Evolutionary conservation across 2,888 invertebrate species (phyloP), one percentile per base, ranked within the genome.

Genomic region (Drosophila anomalata): DNA sequence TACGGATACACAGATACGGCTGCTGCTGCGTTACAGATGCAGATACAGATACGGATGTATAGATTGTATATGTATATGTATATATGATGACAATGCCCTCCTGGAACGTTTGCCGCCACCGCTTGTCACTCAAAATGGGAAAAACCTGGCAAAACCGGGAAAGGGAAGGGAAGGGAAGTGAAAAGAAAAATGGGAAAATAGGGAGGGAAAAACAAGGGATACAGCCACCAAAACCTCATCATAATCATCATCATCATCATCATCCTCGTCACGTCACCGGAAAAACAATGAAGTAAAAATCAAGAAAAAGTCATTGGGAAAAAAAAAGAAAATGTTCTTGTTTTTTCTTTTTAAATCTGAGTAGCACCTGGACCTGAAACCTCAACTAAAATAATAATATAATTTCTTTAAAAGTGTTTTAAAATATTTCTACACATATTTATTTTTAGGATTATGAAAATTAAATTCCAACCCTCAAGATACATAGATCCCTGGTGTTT

Each of bases 211-310:
- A 44, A 42, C 44, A 44, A 22, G 22, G 44, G 9, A 44, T 63
- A 62, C 57, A 69, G 74, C 36, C 63, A 58, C 52, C 55, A 42
- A 52, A 61, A 59, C 61, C 61, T 52, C 63, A 62, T 63, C 65
- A 53, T 53, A 65, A 65, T 47, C 51, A 68, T 57, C 46, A 41
- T 36, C 56, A 46, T 51, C 68, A 24, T 36, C 56, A 46, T 51
- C 68, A 24, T 55, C 47, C 7, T 17, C 61, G 8, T 53, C 24
- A 60, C 59, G 48, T 56, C 54, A 17, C 57, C 46, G 47, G n/a
- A 36, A 36, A 36, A 22, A 46, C 39, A 36, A 14, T 14, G 4
- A 41, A 48, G 24, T 17, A 31, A 24, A 24, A 24, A 17, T 26
- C 29, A 29, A 44, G 29, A 42, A 54, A 29, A 42, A 53, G 39